Conservation (phyloP, 2,888 invertebrate genomes). For the Morinoia aosen region DNA sequence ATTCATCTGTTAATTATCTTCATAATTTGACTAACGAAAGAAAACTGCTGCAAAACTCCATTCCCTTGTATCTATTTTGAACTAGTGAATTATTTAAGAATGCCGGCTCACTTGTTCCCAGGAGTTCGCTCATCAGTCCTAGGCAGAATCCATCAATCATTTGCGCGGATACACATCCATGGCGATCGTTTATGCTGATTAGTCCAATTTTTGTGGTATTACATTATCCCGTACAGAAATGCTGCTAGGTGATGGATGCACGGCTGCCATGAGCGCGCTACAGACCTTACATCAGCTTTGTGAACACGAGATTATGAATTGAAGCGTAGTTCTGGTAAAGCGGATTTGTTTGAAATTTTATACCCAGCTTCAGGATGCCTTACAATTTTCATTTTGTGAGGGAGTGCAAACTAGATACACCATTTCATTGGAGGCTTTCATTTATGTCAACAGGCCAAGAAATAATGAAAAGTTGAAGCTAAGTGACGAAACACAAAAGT, state of each 20-base stretch:
- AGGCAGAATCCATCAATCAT: background rate
- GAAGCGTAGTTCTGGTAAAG: too few species aligned
- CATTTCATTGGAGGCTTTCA: too few species aligned
- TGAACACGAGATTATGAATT: too few species aligned
- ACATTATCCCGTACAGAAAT: background rate
- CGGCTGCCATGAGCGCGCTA: too few species aligned
- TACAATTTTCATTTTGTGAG: too few species aligned
- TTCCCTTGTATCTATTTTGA: background rate
- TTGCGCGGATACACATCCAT: background rate
- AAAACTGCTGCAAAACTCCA: background rate
- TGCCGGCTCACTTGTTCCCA: background rate
- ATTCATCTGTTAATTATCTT: background rate
- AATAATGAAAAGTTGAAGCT: background rate
- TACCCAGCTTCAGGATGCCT: too few species aligned
- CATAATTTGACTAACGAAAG: background rate
- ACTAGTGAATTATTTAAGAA: background rate
- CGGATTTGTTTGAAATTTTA: too few species aligned
- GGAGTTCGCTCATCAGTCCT: background rate
- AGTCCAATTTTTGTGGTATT: background rate
- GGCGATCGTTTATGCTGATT: background rate
- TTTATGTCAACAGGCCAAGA: background rate
- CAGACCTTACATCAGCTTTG: too few species aligned
- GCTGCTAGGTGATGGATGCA: too few species aligned
- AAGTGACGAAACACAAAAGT: too few species aligned
- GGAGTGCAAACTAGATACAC: too few species aligned